Conservation (phyloP, 1,140 invertebrate genomes). For the Periplaneta americana region DNA sequence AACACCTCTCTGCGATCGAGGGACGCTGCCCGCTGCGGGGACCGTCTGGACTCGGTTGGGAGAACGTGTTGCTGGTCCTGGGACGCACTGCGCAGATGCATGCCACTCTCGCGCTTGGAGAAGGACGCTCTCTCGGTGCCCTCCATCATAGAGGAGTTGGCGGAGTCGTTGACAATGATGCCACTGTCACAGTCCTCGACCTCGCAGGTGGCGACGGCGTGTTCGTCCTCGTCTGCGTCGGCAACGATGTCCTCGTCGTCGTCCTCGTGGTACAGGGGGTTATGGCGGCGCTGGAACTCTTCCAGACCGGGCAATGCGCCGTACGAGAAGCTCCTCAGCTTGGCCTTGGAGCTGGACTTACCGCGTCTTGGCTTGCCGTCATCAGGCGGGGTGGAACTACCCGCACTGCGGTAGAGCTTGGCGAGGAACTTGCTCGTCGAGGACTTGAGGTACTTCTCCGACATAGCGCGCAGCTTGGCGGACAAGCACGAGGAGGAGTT, state of each 20-base stretch:
- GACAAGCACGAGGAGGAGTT: conserved; percentile 45
- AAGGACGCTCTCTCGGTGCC: conserved; percentile 31
- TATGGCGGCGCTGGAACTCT: conserved; percentile 58
- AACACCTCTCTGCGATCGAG: conserved; percentile 46
- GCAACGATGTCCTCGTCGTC: too few species aligned
- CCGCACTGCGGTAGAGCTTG: conserved; percentile 50
- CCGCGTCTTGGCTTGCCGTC: conserved; percentile 18
- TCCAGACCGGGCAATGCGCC: conserved; percentile 65
- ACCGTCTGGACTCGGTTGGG: too few species aligned
- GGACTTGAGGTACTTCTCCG: conserved; percentile 60
- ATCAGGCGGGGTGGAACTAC: conserved; percentile 33
- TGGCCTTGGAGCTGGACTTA: conserved; percentile 38
- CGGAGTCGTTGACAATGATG: conserved; percentile 66
- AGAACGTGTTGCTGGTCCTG: conserved; percentile 3
- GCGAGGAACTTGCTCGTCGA: conserved; percentile 61
- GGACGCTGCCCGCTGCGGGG: conserved; percentile 42
- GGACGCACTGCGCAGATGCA: conserved; percentile 9
- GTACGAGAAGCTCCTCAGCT: conserved; percentile 68
- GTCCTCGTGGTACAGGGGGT: conserved; percentile 48
- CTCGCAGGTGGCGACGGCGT: conserved; percentile 47
- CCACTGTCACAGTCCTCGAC: conserved; percentile 63
- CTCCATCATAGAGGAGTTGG: conserved; percentile 59
- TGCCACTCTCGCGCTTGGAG: conserved; percentile 22
- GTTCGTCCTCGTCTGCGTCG: conserved; percentile 53
- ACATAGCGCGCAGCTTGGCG: conserved; percentile 63